Conservation (phyloP, 2,797 vertebrate species). For the Melanotaenia boesemani region DNA sequence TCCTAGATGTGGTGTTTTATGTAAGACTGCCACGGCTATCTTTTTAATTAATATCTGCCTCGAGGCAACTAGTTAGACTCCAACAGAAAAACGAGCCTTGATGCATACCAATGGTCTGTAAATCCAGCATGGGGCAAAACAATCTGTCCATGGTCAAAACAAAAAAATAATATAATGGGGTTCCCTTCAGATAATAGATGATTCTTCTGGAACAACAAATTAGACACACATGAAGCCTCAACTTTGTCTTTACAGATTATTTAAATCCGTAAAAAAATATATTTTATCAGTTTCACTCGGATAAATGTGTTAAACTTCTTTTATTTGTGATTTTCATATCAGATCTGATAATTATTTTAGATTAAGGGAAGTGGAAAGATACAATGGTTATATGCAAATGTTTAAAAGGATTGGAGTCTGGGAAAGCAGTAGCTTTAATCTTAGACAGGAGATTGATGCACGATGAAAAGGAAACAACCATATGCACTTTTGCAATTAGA, state of each 20-base stretch:
- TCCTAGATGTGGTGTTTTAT: slow-evolving; percentile 47
- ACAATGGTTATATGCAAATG: slow-evolving; percentile 14
- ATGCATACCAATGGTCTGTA: slow-evolving; percentile 64
- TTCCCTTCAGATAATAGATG: slow-evolving; percentile 65
- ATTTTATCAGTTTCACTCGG: neutral
- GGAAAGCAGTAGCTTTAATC: slow-evolving; percentile 38
- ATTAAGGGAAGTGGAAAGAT: neutral
- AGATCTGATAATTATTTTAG: neutral
- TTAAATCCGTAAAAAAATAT: too few relatives aligned
- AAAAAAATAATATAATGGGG: slow-evolving; percentile 62
- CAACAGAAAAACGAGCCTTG: slow-evolving; percentile 59
- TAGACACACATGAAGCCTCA: slow-evolving; percentile 10
- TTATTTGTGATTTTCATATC: neutral
- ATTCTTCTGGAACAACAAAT: slow-evolving; percentile 17
- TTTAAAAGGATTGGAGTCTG: slow-evolving; percentile 25
- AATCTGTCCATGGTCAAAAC: slow-evolving; percentile 60
- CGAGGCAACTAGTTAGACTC: slow-evolving; percentile 73
- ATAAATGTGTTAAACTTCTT: neutral
- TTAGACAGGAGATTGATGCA: slow-evolving; percentile 37
- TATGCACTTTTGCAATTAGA: slow-evolving; percentile 45
- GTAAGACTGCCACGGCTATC: slow-evolving; percentile 51
- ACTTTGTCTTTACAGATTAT: slow-evolving; percentile 2
- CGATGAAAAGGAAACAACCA: slow-evolving; percentile 31
- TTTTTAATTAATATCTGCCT: slow-evolving; percentile 83
- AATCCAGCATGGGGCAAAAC: slow-evolving; percentile 56